Evolutionary conservation across 2,888 invertebrate genomes (phyloP).

Genomic region (Encarsia formosa): DNA sequence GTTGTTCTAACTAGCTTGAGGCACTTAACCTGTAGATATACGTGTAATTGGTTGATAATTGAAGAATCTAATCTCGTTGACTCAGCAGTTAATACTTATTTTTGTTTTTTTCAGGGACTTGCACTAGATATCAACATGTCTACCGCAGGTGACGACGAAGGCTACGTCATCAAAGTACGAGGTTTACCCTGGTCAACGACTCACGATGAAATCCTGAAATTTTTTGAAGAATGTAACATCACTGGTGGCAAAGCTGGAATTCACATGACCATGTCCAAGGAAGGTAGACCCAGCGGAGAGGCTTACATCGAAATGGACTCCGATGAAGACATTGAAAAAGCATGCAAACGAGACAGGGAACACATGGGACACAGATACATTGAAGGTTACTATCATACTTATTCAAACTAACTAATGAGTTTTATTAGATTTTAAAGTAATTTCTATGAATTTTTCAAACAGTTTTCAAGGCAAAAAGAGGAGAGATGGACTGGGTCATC

Average conservation of each 20-base stretch:
- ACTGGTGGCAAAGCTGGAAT: constrained; percentile 66
- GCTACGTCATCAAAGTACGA: constrained; percentile 67
- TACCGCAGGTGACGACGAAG: constrained; percentile 58
- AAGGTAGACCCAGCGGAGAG: constrained; percentile 86
- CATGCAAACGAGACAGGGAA: constrained; percentile 77
- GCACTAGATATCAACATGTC: no score
- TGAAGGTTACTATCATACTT: no score
- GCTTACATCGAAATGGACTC: constrained; percentile 84
- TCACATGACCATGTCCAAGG: constrained; percentile 78
- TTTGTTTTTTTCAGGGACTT: no score
- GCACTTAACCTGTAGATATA: no score
- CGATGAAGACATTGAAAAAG: constrained; percentile 74
- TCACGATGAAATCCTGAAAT: constrained; percentile 75
- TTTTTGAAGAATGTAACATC: constrained; percentile 63
- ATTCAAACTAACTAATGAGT: no score
- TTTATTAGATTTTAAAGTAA: no score
- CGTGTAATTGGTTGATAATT: no score
- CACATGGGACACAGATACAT: constrained; percentile 91
- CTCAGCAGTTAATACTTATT: no score
- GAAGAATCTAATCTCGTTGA: no score
- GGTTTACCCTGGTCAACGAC: constrained; percentile 89
- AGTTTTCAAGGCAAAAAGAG: constrained; percentile 84
- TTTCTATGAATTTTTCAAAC: constrained; percentile 18
- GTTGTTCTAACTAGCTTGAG: no score
- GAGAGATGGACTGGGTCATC: constrained; percentile 89